Base-by-base conservation (phyloP, 2,113 vertebrate genomes). In the Phalacrocorax pelagicus region DNA sequence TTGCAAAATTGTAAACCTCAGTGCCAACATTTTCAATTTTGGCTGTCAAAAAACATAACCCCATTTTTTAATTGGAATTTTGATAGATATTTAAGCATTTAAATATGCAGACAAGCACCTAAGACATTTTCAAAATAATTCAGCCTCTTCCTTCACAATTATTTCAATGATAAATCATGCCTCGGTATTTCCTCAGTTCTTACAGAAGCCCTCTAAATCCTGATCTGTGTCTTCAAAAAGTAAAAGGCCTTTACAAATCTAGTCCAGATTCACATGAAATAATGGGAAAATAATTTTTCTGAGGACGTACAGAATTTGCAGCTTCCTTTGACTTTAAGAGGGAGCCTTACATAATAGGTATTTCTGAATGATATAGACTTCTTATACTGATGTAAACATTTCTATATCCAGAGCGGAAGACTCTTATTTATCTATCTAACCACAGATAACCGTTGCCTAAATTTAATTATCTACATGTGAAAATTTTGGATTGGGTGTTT, bases 401-500 rank as follows among this genome's bases (percentile, higher is more conserved):
- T 61, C 8, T 49, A 1, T 17, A 75, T 19, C 19, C 55, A 61
- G 12, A 92, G 18, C 2, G 18, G 12, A 85, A 77, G 5, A 47
- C 8, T 32, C 29, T 63, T 46, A 46, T 51, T 88, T 81, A 58
- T 46, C 34, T 66, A 66, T 30, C 44, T 78, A 84, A 88, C 67
- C 23, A 81, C 46, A 91, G 30, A 91, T 42, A 86, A 61, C 20
- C 59, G 52, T 40, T 67, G 59, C 44, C 61, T 61, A 71, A 52
- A 70, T 87, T 87, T 92, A 93, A 91, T 92, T 90, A 96, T 86
- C 65, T 71, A 46, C 52, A 84, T 32, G 65, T 2, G 11, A 83
- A 86, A 78, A 69, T 75, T 83, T 72, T 94, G 88, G 80, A 94
- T 81, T 92, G 86, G 66, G 16, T 67, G 44, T 63, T 91, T 69